Percentiles rank a stretch among this genome's conserved stretches.
These are phyloP conservation scores for Grammomys dolichurus DNA, from an alignment of 2,113 vertebrate genomes.

Conservation along the genomic window DNA sequence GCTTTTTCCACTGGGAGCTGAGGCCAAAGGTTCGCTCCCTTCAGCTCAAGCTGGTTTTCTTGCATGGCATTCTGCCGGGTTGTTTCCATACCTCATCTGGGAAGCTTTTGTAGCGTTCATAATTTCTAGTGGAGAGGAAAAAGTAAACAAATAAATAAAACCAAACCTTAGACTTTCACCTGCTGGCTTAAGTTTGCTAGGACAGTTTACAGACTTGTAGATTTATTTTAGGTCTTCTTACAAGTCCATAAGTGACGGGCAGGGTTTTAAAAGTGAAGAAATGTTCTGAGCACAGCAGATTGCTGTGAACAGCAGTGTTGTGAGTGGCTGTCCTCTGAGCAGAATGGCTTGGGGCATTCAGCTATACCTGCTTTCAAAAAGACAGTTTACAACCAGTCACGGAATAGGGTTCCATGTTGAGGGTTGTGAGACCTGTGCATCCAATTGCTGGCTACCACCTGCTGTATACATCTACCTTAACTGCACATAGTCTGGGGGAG, in stretches of 20 bases:
- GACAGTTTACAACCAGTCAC: not conserved
- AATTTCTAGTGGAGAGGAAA: not conserved
- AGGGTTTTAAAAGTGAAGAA: not conserved
- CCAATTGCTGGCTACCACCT: not conserved
- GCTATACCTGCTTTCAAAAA: not conserved
- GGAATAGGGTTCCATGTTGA: not conserved
- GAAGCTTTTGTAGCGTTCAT: not conserved
- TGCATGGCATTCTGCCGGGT: not conserved
- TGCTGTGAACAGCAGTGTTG: not conserved
- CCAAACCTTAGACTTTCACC: not conserved
- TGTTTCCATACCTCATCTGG: not conserved
- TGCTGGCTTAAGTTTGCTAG: constrained; percentile 14
- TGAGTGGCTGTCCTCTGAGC: not conserved
- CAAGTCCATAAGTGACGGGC: not conserved
- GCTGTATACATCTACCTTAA: not conserved
- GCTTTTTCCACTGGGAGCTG: not conserved
- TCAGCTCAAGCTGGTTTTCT: not conserved
- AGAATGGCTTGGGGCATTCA: not conserved
- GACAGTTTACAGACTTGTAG: not conserved
- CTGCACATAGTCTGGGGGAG: not conserved
- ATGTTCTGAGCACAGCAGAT: not conserved
- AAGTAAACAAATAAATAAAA: not conserved
- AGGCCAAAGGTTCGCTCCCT: not conserved
- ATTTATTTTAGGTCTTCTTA: not conserved
- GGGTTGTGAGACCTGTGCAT: not conserved